Evolutionary conservation across 2,888 invertebrate genomes (phyloP).

Genomic region (Petrolisthes manimaculis): DNA sequence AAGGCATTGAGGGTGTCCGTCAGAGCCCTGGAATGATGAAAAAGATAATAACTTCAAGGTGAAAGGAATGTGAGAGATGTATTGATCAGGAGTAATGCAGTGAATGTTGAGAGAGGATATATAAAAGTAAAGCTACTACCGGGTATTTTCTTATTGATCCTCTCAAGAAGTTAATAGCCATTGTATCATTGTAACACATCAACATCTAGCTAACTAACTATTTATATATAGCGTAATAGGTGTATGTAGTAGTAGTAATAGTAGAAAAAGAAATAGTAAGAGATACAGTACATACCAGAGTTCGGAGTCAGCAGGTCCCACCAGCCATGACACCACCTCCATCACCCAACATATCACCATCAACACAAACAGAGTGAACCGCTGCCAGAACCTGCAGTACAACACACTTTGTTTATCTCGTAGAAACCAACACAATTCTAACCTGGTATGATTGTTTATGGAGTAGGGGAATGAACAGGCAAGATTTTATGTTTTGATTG

Average conservation of each 20-base stretch:
- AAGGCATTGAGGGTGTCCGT: slow-evolving; percentile 52
- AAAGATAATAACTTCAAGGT: neutral
- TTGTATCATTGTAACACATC: too few species aligned
- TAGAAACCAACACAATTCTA: too few species aligned
- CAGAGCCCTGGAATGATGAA: slow-evolving; percentile 39
- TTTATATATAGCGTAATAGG: too few species aligned
- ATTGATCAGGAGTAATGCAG: neutral
- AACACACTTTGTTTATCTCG: neutral
- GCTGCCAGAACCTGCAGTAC: slow-evolving; percentile 45
- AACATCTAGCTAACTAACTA: too few species aligned
- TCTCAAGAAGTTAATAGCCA: too few species aligned
- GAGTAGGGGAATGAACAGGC: too few species aligned
- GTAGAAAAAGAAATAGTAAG: neutral
- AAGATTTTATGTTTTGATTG: too few species aligned
- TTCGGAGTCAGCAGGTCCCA: slow-evolving; percentile 42
- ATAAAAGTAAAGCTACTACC: too few species aligned
- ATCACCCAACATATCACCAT: slow-evolving; percentile 50
- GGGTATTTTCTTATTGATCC: too few species aligned
- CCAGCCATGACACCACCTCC: slow-evolving; percentile 46
- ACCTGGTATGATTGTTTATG: too few species aligned
- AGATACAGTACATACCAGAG: slow-evolving; percentile 27
- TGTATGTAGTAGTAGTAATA: too few species aligned
- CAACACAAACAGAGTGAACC: slow-evolving; percentile 45
- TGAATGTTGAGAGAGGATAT: neutral
- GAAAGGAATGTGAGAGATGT: neutral